Percentiles rank a stretch among this genome's conserved stretches.
These are phyloP conservation scores for Lagocephalus sceleratus DNA, from an alignment of 2,797 vertebrate genomes.

Conservation along the genomic window DNA sequence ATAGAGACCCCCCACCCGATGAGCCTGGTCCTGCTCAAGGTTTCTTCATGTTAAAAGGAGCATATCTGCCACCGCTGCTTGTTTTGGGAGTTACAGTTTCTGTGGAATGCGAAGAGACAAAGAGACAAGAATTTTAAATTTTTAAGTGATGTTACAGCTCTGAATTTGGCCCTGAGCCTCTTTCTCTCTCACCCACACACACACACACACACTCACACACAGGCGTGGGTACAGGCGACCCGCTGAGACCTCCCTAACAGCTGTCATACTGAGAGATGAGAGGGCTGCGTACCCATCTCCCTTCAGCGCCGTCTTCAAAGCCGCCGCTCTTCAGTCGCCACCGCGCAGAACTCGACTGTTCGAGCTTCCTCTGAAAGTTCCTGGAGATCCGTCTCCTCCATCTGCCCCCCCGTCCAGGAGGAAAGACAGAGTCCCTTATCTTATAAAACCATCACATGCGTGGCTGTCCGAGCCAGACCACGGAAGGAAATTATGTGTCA, in stretches of 20 bases:
- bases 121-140: slow-evolving; percentile 3
- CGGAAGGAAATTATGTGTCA: slow-evolving; percentile 75
- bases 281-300: slow-evolving; percentile 52
- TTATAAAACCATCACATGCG: slow-evolving; percentile 67
- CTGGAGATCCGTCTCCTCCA: slow-evolving; percentile 50
- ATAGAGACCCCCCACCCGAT: too few relatives aligned
- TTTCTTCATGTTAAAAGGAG: too few relatives aligned
- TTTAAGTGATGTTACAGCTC: slow-evolving; percentile 18
- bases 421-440: slow-evolving; percentile 64
- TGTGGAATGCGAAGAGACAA: too few relatives aligned
- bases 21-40: too few relatives aligned
- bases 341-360: slow-evolving; percentile 51
- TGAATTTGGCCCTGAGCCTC: slow-evolving; percentile 17
- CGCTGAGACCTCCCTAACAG: slow-evolving; percentile 66
- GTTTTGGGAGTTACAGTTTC: slow-evolving; percentile 8
- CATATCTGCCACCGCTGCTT: too few relatives aligned
- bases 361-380: slow-evolving; percentile 71
- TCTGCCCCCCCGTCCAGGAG: slow-evolving; percentile 42
- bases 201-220: slow-evolving; percentile 10
- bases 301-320: slow-evolving; percentile 63
- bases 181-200: too few relatives aligned
- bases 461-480: slow-evolving; percentile 64
- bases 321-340: slow-evolving; percentile 62
- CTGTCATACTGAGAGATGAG: slow-evolving; percentile 64
- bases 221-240: slow-evolving; percentile 13